These are phyloP conservation scores for Phocoena sinus DNA, from an alignment of 2,113 vertebrate genomes.

Conservation along the genomic window DNA sequence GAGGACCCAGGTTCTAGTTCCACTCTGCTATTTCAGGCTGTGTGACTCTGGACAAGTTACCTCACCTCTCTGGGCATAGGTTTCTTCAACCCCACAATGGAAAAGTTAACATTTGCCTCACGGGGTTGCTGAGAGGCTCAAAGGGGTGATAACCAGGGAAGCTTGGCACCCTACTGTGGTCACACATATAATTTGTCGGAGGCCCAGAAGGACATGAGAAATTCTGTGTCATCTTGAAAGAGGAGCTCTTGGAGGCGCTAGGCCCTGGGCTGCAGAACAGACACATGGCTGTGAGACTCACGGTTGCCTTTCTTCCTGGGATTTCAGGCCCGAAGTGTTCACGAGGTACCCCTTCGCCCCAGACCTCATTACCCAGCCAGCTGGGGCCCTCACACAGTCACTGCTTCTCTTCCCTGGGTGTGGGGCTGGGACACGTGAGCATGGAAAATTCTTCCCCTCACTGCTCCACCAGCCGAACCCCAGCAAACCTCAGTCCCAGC, in stretches of 20 bases:
- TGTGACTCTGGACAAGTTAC: neutral
- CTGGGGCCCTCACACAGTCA: slow-evolving; percentile 57
- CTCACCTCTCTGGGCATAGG: neutral
- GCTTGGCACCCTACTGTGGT: neutral
- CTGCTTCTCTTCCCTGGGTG: slow-evolving; percentile 38
- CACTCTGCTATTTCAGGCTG: neutral
- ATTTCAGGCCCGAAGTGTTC: neutral
- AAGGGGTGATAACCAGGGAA: too few species aligned
- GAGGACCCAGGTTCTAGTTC: neutral
- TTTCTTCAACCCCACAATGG: neutral
- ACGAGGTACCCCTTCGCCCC: slow-evolving; percentile 39
- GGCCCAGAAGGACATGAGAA: neutral
- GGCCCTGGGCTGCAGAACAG: neutral
- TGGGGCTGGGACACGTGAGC: slow-evolving; percentile 38
- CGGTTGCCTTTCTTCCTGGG: neutral
- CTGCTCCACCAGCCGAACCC: neutral
- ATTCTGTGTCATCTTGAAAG: neutral
- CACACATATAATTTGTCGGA: neutral
- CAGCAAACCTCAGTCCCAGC: neutral
- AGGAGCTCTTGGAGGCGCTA: neutral
- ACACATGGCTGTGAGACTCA: neutral
- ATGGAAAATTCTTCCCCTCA: neutral
- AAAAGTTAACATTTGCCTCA: neutral
- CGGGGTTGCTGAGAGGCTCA: neutral
- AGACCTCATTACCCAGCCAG: slow-evolving; percentile 76